Conservation (phyloP, 2,797 vertebrate species). For the Tokudaia muenninki region DNA sequence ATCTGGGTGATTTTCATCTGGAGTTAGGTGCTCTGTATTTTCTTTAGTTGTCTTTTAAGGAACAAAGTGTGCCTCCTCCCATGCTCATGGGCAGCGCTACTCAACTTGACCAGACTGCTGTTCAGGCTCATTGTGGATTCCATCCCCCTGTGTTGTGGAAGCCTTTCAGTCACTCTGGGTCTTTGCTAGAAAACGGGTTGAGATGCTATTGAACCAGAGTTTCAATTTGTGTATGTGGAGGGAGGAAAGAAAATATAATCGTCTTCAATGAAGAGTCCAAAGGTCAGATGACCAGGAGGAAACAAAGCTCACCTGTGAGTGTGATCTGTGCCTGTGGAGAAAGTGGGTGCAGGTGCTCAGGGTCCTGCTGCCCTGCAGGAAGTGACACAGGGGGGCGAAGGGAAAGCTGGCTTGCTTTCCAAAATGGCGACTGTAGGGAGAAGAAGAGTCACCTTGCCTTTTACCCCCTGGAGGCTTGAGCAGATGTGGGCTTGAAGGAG, state of each 20-base stretch:
- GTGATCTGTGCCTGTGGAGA: neutral
- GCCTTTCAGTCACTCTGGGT: neutral
- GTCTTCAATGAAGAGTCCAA: neutral
- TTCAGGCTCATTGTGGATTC: neutral
- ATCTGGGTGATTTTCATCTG: neutral
- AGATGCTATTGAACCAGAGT: neutral
- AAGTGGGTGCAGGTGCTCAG: neutral
- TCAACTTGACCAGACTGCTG: neutral
- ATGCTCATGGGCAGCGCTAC: too few species aligned
- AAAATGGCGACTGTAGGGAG: too few species aligned
- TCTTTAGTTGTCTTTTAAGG: neutral
- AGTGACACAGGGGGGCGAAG: rapidly evolving
- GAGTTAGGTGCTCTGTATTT: neutral
- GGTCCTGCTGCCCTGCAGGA: neutral
- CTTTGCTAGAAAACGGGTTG: neutral
- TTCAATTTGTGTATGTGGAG: neutral
- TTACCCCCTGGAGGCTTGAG: neutral
- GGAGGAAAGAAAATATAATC: neutral
- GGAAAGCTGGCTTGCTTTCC: neutral
- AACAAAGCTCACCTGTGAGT: neutral
- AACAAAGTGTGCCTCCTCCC: neutral
- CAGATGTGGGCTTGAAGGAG: neutral
- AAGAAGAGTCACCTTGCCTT: neutral
- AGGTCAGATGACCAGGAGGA: neutral
- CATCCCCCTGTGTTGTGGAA: neutral